Evolutionary conservation across 2,888 invertebrate genomes (phyloP).

Genomic region (Clepsis dumicolana): DNA sequence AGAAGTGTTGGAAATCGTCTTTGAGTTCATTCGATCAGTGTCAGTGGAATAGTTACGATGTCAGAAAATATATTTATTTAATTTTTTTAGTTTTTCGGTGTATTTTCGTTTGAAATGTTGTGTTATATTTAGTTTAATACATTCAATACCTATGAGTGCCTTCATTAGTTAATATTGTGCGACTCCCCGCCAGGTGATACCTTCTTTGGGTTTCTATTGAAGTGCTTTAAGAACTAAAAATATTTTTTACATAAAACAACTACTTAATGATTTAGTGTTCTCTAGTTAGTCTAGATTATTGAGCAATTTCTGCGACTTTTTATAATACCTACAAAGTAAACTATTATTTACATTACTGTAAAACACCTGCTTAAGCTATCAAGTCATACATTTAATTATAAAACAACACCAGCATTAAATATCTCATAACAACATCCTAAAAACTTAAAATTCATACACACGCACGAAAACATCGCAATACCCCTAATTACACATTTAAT

Average conservation of each 20-base stretch:
- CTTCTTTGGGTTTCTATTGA: no score
- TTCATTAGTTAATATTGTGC: no score
- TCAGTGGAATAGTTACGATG: not conserved
- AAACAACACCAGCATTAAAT: slow-evolving; percentile 23
- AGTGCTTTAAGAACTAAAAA: no score
- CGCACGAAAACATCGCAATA: slow-evolving; percentile 72
- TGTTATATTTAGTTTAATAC: no score
- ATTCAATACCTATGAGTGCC: no score
- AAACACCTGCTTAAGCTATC: no score
- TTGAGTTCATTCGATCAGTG: slow-evolving; percentile 12
- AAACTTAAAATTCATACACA: slow-evolving; percentile 66
- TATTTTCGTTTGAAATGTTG: not conserved
- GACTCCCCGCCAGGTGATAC: no score
- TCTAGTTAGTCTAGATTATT: no score
- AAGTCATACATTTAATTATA: not conserved
- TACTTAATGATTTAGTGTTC: no score
- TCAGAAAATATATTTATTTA: not conserved
- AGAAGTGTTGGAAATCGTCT: no score
- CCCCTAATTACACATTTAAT: slow-evolving; percentile 82
- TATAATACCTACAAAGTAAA: not conserved
- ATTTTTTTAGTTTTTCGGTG: not conserved
- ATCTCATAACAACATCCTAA: slow-evolving; percentile 41
- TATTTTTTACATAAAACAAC: no score
- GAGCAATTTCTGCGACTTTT: not conserved
- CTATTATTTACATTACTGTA: not conserved